Conservation (phyloP, 2,797 vertebrate genomes). For the Clarias laeviceps region DNA sequence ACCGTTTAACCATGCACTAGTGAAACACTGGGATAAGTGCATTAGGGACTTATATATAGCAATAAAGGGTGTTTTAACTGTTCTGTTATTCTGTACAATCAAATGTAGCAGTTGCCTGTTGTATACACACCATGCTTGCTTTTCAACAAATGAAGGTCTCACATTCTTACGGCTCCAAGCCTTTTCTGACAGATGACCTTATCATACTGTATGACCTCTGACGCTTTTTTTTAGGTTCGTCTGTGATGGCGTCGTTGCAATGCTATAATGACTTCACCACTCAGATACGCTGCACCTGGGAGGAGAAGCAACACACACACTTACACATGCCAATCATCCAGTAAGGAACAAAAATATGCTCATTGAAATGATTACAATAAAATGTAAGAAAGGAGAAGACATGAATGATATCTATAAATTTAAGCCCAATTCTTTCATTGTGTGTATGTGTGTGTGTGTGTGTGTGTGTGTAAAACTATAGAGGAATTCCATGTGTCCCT, state of each 20-base stretch:
- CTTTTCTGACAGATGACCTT: neutral
- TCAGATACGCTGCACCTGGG: conserved; percentile 67
- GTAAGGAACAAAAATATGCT: conserved; percentile 18
- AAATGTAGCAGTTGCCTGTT: too few relatives aligned
- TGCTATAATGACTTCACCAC: conserved; percentile 70
- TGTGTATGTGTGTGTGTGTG: conserved; percentile 1
- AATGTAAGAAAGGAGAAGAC: neutral
- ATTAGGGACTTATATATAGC: too few relatives aligned
- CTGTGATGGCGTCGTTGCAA: conserved; percentile 63
- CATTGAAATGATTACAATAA: neutral
- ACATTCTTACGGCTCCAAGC: neutral
- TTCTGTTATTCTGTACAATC: too few relatives aligned
- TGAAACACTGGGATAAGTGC: too few relatives aligned
- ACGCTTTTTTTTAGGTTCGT: conserved; percentile 58
- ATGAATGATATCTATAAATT: neutral
- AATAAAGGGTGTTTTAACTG: too few relatives aligned
- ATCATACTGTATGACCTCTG: neutral
- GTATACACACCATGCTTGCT: neutral
- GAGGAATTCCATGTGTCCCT: neutral
- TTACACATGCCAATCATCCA: conserved; percentile 42
- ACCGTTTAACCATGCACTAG: too few relatives aligned
- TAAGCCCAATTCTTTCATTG: neutral
- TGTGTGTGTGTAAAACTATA: neutral
- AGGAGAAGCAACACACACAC: conserved; percentile 31
- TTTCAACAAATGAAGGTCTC: neutral